Base-by-base conservation (phyloP, 2,797 vertebrate genomes). In the Darevskia mixta region DNA sequence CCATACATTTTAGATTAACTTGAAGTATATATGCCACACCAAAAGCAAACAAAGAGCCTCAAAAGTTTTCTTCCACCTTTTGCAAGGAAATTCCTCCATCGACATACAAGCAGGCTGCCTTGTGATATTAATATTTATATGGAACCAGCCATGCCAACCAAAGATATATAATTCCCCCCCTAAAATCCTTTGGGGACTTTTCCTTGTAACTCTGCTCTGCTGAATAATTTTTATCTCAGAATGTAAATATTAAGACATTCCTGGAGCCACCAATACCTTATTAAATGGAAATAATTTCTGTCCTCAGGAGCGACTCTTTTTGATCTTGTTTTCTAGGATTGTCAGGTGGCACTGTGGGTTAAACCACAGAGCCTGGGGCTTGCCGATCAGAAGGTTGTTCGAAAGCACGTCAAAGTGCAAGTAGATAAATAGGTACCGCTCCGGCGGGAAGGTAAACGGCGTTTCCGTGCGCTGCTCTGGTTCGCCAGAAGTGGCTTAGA, bases 81-180 rank as follows among this genome's bases (percentile, higher is more conserved):
- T 79, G 87, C 79, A 90, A 87, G 92, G 93, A 95, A 95, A 95
- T 95, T 94, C 94, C 93, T 96, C 94, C 95, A 95, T 92, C 94
- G 87, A 91, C 91, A 90, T 92, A 73, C 83, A 93, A 95, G 35
- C 35, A 35, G 35, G 35, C 35, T 35, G 92, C 95, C 92, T 95
- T 86, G 82, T 88, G 94, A 94, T 95, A 95, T 96, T 96, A 93
- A 95, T 95, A 95, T 93, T 90, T 91, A 93, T 94, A 93, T 86
- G 92, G 83, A 61, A 61, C 17, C 89, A 90, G 69, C 90, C 69
- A 61, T 92, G 93, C 93, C 95, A 95, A 93, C 35, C 94, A 95
- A 95, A 96, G 95, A 94, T 94, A 69, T 88, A 96, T 95, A 95
- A 97, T 93, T 32, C 55, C 89, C 76, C 92, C 94, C 94, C 92